Evolutionary conservation across 2,888 invertebrate genomes (phyloP).

Genomic region (Latheticus oryzae): DNA sequence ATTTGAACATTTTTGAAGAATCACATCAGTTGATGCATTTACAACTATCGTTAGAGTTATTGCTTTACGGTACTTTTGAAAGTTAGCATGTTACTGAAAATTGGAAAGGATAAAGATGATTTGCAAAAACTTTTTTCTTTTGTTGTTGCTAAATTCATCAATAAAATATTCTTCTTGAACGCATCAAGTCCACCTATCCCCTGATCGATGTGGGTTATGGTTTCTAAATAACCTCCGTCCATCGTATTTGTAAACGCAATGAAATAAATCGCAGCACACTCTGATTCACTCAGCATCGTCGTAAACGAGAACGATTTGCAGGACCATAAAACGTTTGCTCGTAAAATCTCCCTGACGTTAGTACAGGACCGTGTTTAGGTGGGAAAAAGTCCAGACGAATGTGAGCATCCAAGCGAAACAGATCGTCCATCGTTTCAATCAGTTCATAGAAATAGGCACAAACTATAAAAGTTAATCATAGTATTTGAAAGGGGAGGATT

Average conservation of each 20-base stretch:
- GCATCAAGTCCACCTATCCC: too few relatives aligned
- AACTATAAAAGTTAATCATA: constrained; percentile 39
- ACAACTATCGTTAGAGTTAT: too few relatives aligned
- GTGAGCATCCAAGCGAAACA: constrained; percentile 31
- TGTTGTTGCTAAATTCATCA: too few relatives aligned
- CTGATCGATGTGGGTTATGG: constrained; percentile 3
- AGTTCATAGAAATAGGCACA: constrained; percentile 13
- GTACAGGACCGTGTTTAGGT: constrained; percentile 33
- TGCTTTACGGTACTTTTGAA: too few relatives aligned
- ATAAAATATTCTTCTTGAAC: not conserved
- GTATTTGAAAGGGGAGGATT: constrained; percentile 11
- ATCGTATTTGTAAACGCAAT: constrained; percentile 35
- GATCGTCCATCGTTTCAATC: constrained; percentile 35
- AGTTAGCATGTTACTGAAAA: too few relatives aligned
- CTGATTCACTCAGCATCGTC: constrained; percentile 51
- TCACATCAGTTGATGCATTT: too few relatives aligned
- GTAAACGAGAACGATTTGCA: constrained; percentile 52
- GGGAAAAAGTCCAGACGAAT: constrained; percentile 28
- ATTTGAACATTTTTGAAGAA: too few relatives aligned
- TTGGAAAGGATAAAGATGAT: too few relatives aligned
- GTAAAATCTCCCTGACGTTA: constrained; percentile 48
- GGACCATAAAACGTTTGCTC: constrained; percentile 51
- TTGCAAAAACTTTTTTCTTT: too few relatives aligned
- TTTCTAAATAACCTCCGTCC: constrained; percentile 24
- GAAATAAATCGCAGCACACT: constrained; percentile 45